Conservation (phyloP, 2,888 invertebrate genomes). For the Synergus laeviventris region DNA sequence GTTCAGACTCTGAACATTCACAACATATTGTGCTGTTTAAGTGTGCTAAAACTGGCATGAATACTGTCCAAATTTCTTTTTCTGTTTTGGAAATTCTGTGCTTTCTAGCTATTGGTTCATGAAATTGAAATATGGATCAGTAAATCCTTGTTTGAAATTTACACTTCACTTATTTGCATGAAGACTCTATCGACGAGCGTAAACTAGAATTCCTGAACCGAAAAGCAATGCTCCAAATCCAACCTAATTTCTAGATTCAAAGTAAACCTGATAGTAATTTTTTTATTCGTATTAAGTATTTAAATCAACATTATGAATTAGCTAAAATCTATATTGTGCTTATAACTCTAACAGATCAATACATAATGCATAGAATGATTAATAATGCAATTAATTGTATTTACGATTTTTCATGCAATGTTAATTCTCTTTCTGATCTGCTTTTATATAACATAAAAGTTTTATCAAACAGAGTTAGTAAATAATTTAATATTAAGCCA, state of each 20-base stretch:
- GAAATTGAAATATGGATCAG: conserved; percentile 33
- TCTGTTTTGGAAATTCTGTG: not conserved
- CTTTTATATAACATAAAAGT: not conserved
- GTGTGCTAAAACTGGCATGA: not conserved
- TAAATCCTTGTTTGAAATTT: conserved; percentile 25
- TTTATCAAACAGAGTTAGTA: not conserved
- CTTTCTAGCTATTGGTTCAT: not conserved
- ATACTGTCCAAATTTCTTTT: not conserved
- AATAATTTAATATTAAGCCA: not conserved
- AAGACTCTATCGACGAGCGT: conserved; percentile 8
- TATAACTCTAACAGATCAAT: not conserved
- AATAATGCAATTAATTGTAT: not conserved
- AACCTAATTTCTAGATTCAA: conserved; percentile 6
- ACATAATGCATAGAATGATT: not conserved
- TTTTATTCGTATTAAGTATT: no score
- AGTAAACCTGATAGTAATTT: not conserved
- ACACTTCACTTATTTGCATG: conserved; percentile 23
- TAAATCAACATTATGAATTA: no score
- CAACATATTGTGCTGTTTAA: not conserved
- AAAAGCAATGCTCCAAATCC: not conserved
- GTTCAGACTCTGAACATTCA: no score
- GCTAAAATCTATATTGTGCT: no score
- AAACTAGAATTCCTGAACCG: conserved; percentile 11
- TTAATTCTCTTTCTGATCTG: not conserved
- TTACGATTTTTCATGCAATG: not conserved